Evolutionary conservation across 2,113 vertebrate species (phyloP).

Genomic region (Cavia porcellus): DNA sequence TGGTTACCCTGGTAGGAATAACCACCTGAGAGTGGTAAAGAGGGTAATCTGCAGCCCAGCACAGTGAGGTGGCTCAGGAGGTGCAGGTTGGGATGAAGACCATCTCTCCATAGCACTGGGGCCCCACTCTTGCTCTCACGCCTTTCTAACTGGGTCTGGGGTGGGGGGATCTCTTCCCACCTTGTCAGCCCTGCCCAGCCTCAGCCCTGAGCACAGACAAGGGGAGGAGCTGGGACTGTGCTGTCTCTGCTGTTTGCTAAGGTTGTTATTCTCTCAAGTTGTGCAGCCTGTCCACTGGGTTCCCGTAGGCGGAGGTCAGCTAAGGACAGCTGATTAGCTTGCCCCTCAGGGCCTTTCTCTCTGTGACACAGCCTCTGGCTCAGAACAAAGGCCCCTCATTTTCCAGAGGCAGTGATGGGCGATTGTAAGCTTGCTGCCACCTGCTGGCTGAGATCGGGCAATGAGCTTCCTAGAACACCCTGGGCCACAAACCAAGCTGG

Average conservation of each 20-base stretch:
- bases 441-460: slow-evolving; percentile 54
- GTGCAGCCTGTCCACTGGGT: not conserved
- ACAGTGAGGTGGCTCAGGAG: not conserved
- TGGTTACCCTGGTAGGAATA: too few relatives aligned
- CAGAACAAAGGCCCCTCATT: slow-evolving; percentile 74
- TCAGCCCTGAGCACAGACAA: not conserved
- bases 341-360: slow-evolving; percentile 67
- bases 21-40: not conserved
- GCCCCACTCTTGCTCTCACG: not conserved
- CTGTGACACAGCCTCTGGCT: slow-evolving; percentile 62
- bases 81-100: not conserved
- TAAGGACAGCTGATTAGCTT: slow-evolving; percentile 70
- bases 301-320: slow-evolving; percentile 64
- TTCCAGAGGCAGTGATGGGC: fast-evolving
- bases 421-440: slow-evolving; percentile 46
- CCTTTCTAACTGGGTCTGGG: not conserved
- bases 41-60: not conserved
- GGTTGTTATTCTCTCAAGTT: not conserved
- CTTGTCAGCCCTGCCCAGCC: not conserved
- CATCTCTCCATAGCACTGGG: not conserved
- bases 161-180: fast-evolving
- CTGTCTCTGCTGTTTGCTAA: not conserved
- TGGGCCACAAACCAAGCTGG: not conserved
- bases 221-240: fast-evolving
- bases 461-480: not conserved